These are phyloP conservation scores for Sabellastarte sp. DNA, from an alignment of 2,888 invertebrate genomes.

Conservation along the genomic window DNA sequence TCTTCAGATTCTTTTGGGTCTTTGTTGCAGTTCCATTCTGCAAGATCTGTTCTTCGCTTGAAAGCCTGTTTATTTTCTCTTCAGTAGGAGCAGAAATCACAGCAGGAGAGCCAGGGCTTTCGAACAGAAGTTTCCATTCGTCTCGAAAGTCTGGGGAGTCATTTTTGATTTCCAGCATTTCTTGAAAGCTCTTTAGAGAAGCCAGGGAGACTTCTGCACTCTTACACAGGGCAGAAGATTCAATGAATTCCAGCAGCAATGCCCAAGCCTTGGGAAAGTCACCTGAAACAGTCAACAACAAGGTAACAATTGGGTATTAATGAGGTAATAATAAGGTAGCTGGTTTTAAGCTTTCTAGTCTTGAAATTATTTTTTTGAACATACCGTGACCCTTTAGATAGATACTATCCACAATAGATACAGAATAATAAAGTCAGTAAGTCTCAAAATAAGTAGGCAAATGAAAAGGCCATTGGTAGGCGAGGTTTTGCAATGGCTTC, in stretches of 20 bases:
- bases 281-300: slow-evolving; percentile 60
- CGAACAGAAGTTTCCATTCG: slow-evolving; percentile 23
- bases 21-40: neutral
- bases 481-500: too few species aligned
- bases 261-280: slow-evolving; percentile 95
- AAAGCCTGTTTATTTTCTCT: neutral
- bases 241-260: slow-evolving; percentile 84
- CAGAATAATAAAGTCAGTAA: too few species aligned
- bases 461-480: too few species aligned
- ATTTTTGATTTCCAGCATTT: slow-evolving; percentile 69
- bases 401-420: too few species aligned
- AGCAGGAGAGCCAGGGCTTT: slow-evolving; percentile 2
- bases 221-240: slow-evolving; percentile 72
- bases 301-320: too few species aligned
- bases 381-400: too few species aligned
- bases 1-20: neutral
- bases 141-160: slow-evolving; percentile 27
- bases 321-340: too few species aligned
- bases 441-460: too few species aligned
- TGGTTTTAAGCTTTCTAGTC: too few species aligned
- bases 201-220: slow-evolving; percentile 92
- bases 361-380: too few species aligned
- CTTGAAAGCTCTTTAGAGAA: slow-evolving; percentile 94
- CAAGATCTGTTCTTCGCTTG: neutral
- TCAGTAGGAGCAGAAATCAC: slow-evolving; percentile 9